Base-by-base conservation (phyloP, 2,888 invertebrate genomes). In the Synergus laeviventris region DNA sequence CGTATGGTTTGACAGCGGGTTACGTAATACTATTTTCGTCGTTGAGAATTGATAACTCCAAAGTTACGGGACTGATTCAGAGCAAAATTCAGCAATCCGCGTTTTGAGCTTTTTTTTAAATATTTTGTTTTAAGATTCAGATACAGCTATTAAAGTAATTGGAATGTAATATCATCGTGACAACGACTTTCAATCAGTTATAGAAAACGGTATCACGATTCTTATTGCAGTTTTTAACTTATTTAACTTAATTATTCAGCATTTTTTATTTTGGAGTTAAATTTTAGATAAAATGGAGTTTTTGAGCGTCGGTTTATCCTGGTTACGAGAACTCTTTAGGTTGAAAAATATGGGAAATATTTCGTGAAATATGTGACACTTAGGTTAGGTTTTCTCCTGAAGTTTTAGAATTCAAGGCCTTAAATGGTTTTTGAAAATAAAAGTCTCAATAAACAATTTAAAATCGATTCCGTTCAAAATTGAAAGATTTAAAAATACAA, bases 1-100 rank as follows among this genome's bases (percentile, higher is more conserved):
- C 84, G 84, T 85, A 86, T 86, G 85, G 84, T 87, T 89, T 88
- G 86, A 88, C 88, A 88, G 85, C 84, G 84, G 79, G 83, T 89
- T 88, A 87, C 88, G 87, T 89, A 89, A 89, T 83, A 74, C 79
- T 76, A 81, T 79, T 31, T 31, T 76, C 81, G 78, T 82, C 75
- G 80, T 82, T 85, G 83, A 83, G 83, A 85, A 82, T 59, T 61
- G 18, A 36, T 66, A 54, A 76, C 78, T 78, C 75, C 74, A 73
- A 76, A 78, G 76, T 62, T 79, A 79, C 77, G 76, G 79, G 78
- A 42, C 56, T 38, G 64, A 38, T 74, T 38, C 59, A 38, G 56
- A 42, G 16, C n/a, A 31, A 24, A 9, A 60, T 39, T 61, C 45
- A 8, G 24, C 38, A 18, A 56, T n/a, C 12, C 21, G 16, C 18